Percentiles rank a stretch among this genome's conserved stretches.
Evolutionary conservation across 2,113 vertebrate species (phyloP).

Genomic region (Elaphurus davidianus): DNA sequence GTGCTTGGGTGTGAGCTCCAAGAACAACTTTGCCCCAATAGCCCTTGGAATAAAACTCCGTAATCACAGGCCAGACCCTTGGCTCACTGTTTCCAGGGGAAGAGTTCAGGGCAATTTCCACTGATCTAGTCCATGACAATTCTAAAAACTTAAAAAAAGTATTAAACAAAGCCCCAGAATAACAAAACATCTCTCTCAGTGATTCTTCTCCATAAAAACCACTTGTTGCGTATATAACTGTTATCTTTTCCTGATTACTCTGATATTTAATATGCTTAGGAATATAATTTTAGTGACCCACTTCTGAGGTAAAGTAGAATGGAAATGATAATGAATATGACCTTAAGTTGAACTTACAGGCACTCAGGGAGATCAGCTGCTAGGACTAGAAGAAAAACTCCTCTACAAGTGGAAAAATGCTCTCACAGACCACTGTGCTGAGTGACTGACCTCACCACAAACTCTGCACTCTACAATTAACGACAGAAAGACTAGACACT

Average conservation of each 20-base stretch:
- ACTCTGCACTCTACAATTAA: slow-evolving; percentile 24
- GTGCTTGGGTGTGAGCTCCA: neutral
- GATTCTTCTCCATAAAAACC: slow-evolving; percentile 5
- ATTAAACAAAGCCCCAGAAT: neutral
- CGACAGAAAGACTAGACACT: neutral
- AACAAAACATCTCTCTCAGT: slow-evolving; percentile 19
- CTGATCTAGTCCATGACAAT: neutral
- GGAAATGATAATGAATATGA: slow-evolving; percentile 28
- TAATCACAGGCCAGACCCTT: neutral
- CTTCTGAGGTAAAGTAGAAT: slow-evolving; percentile 38
- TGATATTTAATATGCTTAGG: slow-evolving; percentile 29
- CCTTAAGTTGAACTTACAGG: slow-evolving; percentile 51
- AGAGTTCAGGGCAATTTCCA: neutral
- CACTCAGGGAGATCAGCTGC: neutral
- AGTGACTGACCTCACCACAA: slow-evolving; percentile 21
- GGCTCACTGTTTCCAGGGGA: neutral
- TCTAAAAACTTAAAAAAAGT: neutral
- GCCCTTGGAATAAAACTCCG: neutral
- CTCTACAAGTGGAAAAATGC: slow-evolving; percentile 22
- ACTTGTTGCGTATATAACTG: neutral
- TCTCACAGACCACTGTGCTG: neutral
- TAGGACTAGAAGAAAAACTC: slow-evolving; percentile 8
- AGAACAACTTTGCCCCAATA: neutral
- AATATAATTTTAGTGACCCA: neutral
- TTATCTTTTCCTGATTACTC: slow-evolving; percentile 37